Base-by-base conservation (phyloP, 1,140 invertebrate genomes). In the Bombus affinis region DNA sequence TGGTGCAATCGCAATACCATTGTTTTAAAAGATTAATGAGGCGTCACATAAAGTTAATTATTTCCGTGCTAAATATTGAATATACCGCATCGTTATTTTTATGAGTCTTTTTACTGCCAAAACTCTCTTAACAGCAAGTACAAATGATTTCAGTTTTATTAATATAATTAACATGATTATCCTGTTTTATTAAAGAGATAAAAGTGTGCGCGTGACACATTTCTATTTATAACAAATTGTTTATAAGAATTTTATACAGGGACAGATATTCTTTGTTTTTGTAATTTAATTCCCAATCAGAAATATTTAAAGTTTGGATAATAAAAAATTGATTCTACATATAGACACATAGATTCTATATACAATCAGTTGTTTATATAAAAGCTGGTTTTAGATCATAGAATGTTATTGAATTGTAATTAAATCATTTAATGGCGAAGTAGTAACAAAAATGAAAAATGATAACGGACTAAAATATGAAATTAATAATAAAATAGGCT, bases 401-500 rank as follows among this genome's bases (percentile, higher is more conserved):
- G 13, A 66, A 68, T 10, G 12, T 62, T n/a, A 12, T 25, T 22
- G 3, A 22, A 22, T 68, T 9, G 9, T 37, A 18, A 71, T 28
- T 70, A 25, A 39, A 68, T 22, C 15, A 8, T 22, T 68, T 35
- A 68, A 68, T 37, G 8, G 0, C 18, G 28, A 62, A 35, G n/a
- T 25, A 42, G 42, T 73, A 32, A 44, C 18, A n/a, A 10, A 25
- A 13, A 35, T 2, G 25, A 35, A 62, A 12, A 32, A 37, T 18
- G n/a, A 47, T 62, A 35, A 42, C 18, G 1, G 37, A n/a, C 3
- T 25, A 37, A 57, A 13, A 39, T 35, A 39, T 35, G 6, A 71
- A 86, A 57, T 73, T 42, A 44, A 12, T 71, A 18, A 83, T 81
- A 74, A 74, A 86, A 85, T 39, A 95, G 94, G 94, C 93, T 13